Percentiles rank a stretch among this genome's conserved stretches.
Evolutionary conservation across 1,140 invertebrate species (phyloP).

Genomic region (Drosophila mayri): DNA sequence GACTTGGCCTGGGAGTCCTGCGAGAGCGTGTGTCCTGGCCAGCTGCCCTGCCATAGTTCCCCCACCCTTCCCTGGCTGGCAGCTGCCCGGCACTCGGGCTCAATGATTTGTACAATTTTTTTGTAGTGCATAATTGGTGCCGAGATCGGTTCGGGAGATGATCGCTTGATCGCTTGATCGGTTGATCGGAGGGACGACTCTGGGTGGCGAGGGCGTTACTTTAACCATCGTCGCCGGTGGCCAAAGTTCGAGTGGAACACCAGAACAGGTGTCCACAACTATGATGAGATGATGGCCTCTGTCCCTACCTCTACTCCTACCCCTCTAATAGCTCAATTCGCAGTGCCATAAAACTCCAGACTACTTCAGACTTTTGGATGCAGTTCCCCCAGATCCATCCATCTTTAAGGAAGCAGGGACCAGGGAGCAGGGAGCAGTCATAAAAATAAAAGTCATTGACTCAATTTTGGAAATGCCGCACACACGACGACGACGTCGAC

Average conservation of each 20-base stretch:
- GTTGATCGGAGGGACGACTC: background rate
- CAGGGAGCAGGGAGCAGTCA: constrained; percentile 25
- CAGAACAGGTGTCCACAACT: constrained; percentile 13
- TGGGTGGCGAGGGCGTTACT: constrained; percentile 24
- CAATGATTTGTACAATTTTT: constrained; percentile 69
- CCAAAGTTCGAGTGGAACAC: constrained; percentile 17
- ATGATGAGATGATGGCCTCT: background rate
- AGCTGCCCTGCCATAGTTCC: constrained; percentile 6
- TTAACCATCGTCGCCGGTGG: constrained; percentile 6
- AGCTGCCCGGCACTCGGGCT: background rate
- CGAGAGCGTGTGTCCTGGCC: constrained; percentile 26
- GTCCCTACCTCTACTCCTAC: background rate
- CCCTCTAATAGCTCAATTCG: constrained; percentile 73
- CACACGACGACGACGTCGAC: constrained; percentile 73
- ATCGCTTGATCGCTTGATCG: background rate
- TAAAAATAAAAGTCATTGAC: constrained; percentile 84
- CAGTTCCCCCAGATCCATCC: constrained; percentile 7
- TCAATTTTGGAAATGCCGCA: constrained; percentile 82
- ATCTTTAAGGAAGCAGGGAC: background rate
- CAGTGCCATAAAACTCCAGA: constrained; percentile 57
- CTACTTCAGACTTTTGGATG: constrained; percentile 4
- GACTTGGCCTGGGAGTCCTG: background rate
- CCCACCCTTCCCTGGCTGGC: too few relatives aligned
- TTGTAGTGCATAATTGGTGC: constrained; percentile 72
- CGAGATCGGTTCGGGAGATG: constrained; percentile 19